phyloP scores from a whole-genome alignment of 2,113 vertebrate species.

The Myotis davidii region DNA sequence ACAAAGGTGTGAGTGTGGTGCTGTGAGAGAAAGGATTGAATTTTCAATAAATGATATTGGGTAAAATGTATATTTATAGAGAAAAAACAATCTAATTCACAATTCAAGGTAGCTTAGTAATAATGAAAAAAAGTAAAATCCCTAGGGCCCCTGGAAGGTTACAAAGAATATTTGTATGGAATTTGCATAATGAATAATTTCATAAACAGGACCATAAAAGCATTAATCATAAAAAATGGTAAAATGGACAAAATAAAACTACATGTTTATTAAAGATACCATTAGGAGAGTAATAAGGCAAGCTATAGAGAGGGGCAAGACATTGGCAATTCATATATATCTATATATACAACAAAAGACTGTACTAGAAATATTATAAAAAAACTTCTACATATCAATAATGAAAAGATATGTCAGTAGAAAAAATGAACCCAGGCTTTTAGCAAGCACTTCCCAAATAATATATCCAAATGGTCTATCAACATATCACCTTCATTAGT shows the following conservation, averaged over 20 bases:
- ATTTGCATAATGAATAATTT: neutral
- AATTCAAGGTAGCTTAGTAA: neutral
- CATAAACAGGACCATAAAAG: neutral
- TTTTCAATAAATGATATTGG: neutral
- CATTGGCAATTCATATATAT: neutral
- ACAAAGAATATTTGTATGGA: neutral
- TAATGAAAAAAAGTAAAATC: neutral
- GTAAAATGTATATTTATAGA: neutral
- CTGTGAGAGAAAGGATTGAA: neutral
- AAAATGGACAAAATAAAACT: slow-evolving; percentile 14
- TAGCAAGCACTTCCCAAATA: slow-evolving; percentile 9
- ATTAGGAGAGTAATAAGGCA: neutral
- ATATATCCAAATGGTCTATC: neutral
- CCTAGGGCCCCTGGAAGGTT: neutral
- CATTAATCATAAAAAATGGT: neutral
- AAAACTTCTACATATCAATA: neutral
- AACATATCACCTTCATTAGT: neutral
- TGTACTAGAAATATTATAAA: neutral
- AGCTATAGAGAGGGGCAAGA: neutral
- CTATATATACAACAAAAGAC: neutral
- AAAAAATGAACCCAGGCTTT: neutral
- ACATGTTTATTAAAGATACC: neutral
- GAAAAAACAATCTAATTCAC: neutral
- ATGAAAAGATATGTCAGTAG: neutral
- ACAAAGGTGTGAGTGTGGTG: neutral